Conservation (phyloP, 1,140 invertebrate species). For the Drosophila lowei region DNA sequence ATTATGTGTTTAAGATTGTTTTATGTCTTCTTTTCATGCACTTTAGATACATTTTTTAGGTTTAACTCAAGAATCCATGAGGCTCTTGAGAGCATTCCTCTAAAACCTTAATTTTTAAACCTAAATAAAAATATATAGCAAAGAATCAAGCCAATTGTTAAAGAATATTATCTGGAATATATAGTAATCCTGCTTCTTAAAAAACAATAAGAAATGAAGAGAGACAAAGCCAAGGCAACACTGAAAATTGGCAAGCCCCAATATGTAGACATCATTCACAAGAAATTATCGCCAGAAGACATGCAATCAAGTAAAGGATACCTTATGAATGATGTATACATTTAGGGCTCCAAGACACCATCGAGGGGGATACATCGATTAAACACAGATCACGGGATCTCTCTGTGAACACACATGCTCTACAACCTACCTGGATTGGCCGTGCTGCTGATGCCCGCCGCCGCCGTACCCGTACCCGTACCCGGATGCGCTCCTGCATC, state of each 20-base stretch:
- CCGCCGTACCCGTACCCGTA: constrained; percentile 39
- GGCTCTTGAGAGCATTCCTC: too few species aligned
- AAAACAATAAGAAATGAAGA: too few species aligned
- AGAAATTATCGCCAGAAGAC: constrained; percentile 18
- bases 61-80: too few species aligned
- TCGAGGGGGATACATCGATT: constrained; percentile 32
- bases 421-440: constrained; percentile 83
- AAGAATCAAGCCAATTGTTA: neutral
- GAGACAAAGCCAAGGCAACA: constrained; percentile 23
- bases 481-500: constrained; percentile 63
- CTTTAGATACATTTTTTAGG: too few species aligned
- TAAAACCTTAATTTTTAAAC: neutral
- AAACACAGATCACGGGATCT: neutral
- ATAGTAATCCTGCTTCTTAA: neutral
- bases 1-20: too few species aligned
- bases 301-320: neutral
- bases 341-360: constrained; percentile 23
- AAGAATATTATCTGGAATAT: neutral
- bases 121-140: neutral
- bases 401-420: constrained; percentile 71
- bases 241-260: constrained; percentile 10
- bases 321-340: constrained; percentile 32
- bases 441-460: constrained; percentile 53
- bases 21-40: too few species aligned
- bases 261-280: constrained; percentile 38